Evolutionary conservation across 2,888 invertebrate genomes (phyloP).

Genomic region (Pseudeuparius sepicola): DNA sequence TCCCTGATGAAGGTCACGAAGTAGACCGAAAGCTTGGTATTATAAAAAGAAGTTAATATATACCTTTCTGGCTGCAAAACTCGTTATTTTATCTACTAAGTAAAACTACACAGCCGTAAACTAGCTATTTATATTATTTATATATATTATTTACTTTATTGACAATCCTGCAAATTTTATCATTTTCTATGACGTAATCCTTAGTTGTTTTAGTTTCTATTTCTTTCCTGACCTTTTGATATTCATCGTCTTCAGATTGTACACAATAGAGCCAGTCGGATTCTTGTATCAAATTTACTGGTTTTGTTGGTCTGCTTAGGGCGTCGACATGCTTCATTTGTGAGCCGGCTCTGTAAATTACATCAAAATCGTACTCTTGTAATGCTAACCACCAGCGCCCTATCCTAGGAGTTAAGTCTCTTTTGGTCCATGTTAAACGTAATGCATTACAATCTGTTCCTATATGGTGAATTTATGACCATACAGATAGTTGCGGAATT

Average conservation of each 20-base stretch:
- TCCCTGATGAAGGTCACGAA: no score
- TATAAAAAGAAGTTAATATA: no score
- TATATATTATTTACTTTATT: no score
- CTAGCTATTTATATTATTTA: no score
- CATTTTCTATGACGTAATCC: no score
- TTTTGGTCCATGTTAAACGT: conserved; percentile 10
- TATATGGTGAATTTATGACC: conserved; percentile 7
- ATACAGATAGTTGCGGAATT: conserved; percentile 11
- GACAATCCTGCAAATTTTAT: no score
- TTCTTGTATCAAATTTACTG: not conserved
- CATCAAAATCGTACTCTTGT: conserved; percentile 11
- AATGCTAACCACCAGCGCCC: conserved; percentile 12
- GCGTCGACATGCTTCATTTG: conserved; percentile 10
- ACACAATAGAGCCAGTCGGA: conserved; percentile 9
- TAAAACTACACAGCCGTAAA: no score
- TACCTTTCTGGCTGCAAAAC: no score
- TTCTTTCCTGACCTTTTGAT: no score
- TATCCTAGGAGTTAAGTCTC: conserved; percentile 10
- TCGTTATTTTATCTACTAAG: no score
- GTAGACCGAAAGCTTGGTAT: no score
- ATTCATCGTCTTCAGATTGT: conserved; percentile 11
- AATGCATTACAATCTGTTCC: conserved; percentile 15
- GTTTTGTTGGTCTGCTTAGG: conserved; percentile 10
- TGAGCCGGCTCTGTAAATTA: conserved; percentile 8
- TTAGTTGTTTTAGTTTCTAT: no score